Conservation (phyloP, 1,140 invertebrate genomes). For the Cydia strobilella region DNA sequence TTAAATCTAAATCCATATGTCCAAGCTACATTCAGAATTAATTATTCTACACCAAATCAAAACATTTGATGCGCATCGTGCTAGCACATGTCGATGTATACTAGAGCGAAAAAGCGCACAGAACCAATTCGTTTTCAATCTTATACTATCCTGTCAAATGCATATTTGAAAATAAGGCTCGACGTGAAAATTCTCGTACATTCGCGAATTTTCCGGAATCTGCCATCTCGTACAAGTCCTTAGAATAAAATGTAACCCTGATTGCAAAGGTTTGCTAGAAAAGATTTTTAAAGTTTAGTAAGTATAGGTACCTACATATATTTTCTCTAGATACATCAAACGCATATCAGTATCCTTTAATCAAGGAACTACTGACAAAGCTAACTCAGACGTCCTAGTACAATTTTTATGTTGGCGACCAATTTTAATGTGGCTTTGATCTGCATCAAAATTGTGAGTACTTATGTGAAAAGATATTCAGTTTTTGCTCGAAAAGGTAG, state of each 20-base stretch:
- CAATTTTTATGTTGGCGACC: too few relatives aligned
- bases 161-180: background rate
- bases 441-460: too few relatives aligned
- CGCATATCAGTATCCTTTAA: too few relatives aligned
- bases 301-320: too few relatives aligned
- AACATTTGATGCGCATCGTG: background rate
- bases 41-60: background rate
- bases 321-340: too few relatives aligned
- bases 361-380: too few relatives aligned
- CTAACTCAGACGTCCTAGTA: too few relatives aligned
- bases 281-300: background rate
- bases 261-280: background rate
- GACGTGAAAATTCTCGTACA: background rate
- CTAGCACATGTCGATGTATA: background rate
- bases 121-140: background rate
- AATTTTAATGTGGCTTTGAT: too few relatives aligned
- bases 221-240: background rate
- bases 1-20: conserved; percentile 1
- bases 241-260: background rate
- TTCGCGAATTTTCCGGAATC: background rate
- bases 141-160: background rate
- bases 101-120: background rate
- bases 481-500: too few relatives aligned
- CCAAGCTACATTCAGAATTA: background rate
- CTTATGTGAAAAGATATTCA: too few relatives aligned